Evolutionary conservation across 2,797 vertebrate genomes (phyloP), one percentile per base, ranked within the genome.

Genomic region (Xyrichtys novacula): DNA sequence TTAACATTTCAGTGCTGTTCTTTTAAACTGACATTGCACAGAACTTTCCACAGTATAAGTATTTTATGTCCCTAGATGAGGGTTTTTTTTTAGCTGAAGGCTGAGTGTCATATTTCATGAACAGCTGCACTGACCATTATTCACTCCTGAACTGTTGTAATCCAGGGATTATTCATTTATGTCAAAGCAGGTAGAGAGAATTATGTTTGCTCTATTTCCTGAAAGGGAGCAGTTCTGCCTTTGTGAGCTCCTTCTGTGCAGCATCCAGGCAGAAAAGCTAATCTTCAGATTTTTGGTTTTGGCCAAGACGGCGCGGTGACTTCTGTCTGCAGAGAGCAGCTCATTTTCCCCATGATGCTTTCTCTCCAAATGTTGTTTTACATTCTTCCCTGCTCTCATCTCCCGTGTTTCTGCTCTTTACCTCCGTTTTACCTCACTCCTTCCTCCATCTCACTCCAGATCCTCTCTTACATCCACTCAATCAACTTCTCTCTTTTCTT

Each of bases 121-220:
- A 25, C 4, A n/a, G 7, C 34, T 26, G 58, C 53, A 70, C 14
- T 26, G 42, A 31, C 19, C 39, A 2, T 15, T 26, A 36, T 71
- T 61, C n/a, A 25, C 71, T 20, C 10, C 23, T 25, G 17, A 54
- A 46, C 40, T 9, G 40, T 8, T 61, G 54, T 38, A 65, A 52
- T 56, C 31, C 15, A 5, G 15, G 39, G 52, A 72, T 65, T 56
- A 48, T 26, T 22, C 15, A 39, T 49, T 54, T 22, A 50, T 29
- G 42, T 56, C 1, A 46, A 22, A 55, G 55, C 54, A 56, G 47
- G 52, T 54, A 49, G 44, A 19, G 48, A 58, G 20, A 47, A 7
- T 46, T 20, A 26, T 49, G 40, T 74, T 49, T 36, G 55, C 55
- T 68, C 15, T 42, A 43, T 26, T 43, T 50, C 19, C 42, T 63